Base-by-base conservation (phyloP, 2,888 invertebrate genomes). In the Leptura quadrifasciata region DNA sequence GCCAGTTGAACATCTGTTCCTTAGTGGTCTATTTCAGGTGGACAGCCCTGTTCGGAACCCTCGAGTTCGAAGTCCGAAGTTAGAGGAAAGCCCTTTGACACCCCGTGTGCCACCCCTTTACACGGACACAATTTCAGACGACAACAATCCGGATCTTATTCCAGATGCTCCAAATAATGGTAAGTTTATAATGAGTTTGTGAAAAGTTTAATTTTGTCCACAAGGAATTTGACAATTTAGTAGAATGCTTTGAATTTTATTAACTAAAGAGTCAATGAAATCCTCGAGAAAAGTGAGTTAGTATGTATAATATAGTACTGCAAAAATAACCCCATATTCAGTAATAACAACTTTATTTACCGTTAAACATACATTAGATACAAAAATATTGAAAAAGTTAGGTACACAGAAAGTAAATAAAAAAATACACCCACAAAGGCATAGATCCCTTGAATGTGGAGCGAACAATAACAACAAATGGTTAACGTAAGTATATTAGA, bases 121-220 rank as follows among this genome's bases (percentile, higher is more conserved):
- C 79, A 88, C 88, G 70, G 88, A 88, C 81, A 82, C 85, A 72
- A 82, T 87, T 76, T 83, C 87, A 55, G 89, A 89, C 79, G 89
- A 89, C 80, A 89, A 89, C 84, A 89, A 89, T 83, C 89, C 89
- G 35, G 89, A 89, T 83, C 85, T 89, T 54, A 89, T 89, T 81
- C 89, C 89, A 70, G 80, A 81, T 69, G 80, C 79, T 54, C 88
- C 89, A 27, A 88, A 87, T 81, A 89, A 89, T 80, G 89, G 89
- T 89, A 83, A 87, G 84, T 82, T 70, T 47, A 21, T 65, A 65
- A 52, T 27, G 65, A 65, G 65, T 65, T 65, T 17, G 47, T 54
- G 65, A 47, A 47, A 52, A 47, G 52, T 20, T 65, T 65, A 17
- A 15, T 20, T 24, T 17, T 21, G 18, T 17, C 20, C 35, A 35